These are phyloP conservation scores for Sanderia malayensis DNA, from an alignment of 30 jellyfish, hydroid and myxozoan species.

Conservation along the genomic window DNA sequence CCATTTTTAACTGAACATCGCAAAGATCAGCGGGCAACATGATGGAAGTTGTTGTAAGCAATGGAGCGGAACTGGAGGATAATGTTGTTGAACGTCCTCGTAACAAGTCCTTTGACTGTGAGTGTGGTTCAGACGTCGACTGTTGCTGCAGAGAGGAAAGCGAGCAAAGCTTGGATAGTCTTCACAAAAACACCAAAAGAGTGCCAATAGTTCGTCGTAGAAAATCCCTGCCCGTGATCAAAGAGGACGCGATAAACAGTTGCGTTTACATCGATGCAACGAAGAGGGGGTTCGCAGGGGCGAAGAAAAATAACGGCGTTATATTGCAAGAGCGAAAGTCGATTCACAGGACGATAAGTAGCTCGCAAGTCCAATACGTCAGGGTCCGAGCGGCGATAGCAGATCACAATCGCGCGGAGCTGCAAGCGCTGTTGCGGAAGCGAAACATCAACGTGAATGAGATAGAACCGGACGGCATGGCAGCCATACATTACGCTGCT, in stretches of 20 bases:
- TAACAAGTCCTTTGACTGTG: too few species aligned
- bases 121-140: too few species aligned
- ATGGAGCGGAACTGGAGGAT: too few species aligned
- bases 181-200: too few species aligned
- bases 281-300: neutral
- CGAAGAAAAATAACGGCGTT: too few species aligned
- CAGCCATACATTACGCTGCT: slow-evolving; percentile 83
- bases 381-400: slow-evolving; percentile 49
- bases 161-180: too few species aligned
- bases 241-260: neutral
- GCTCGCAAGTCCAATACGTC: neutral
- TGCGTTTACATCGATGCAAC: neutral
- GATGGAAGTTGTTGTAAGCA: too few species aligned
- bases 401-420: slow-evolving; percentile 42
- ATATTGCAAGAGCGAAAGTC: neutral
- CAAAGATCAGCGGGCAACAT: too few species aligned
- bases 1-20: too few species aligned
- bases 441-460: slow-evolving; percentile 47
- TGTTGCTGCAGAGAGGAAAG: too few species aligned
- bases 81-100: too few species aligned
- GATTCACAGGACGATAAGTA: neutral
- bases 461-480: slow-evolving; percentile 75
- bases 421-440: slow-evolving; percentile 49
- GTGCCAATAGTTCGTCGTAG: neutral
- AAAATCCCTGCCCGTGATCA: neutral